Conservation (phyloP, 2,888 invertebrate genomes). For the Patella ulyssiponensis region DNA sequence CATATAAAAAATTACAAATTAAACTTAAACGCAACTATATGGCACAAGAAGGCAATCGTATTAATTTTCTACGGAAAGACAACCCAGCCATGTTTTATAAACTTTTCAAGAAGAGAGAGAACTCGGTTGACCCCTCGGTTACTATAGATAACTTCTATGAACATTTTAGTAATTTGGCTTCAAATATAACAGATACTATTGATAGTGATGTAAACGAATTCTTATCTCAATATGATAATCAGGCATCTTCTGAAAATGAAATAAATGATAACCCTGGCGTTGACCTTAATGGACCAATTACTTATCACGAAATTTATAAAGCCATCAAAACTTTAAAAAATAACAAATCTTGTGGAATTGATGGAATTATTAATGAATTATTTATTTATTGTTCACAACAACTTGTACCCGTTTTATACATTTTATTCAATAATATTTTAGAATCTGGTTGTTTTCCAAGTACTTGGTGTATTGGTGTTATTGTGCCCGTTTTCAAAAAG, state of each 20-base stretch:
- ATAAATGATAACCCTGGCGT: constrained; percentile 11
- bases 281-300: neutral
- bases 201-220: neutral
- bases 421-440: constrained; percentile 34
- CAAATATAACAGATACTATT: neutral
- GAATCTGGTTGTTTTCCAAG: constrained; percentile 24
- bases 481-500: constrained; percentile 34
- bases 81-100: neutral
- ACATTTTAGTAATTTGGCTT: neutral
- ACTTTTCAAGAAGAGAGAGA: neutral
- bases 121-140: neutral
- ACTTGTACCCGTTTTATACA: constrained; percentile 17
- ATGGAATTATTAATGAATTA: constrained; percentile 29
- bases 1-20: neutral
- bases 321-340: constrained; percentile 20
- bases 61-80: neutral
- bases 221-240: neutral
- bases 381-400: constrained; percentile 22
- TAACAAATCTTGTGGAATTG: constrained; percentile 21
- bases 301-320: constrained; percentile 18
- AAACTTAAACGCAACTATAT: neutral
- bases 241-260: neutral
- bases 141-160: neutral
- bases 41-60: neutral
- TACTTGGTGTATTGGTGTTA: constrained; percentile 27